Conservation (phyloP, 2,888 invertebrate species). For the Corythucha ciliata region DNA sequence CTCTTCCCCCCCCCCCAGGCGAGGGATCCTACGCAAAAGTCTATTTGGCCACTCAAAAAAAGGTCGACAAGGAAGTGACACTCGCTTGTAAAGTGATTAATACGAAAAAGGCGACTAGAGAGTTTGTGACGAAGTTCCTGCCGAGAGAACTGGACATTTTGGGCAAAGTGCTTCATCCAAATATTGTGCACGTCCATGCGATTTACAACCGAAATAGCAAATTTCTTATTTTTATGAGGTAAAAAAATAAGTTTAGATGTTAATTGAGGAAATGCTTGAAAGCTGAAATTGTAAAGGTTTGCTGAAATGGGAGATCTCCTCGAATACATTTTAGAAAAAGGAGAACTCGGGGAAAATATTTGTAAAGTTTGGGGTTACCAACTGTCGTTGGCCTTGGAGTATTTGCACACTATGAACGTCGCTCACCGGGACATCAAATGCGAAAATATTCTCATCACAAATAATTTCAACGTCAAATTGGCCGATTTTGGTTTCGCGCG, state of each 20-base stretch:
- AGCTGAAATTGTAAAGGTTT: conserved; percentile 33
- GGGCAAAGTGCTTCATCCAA: conserved; percentile 64
- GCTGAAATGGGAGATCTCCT: conserved; percentile 72
- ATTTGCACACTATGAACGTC: conserved; percentile 62
- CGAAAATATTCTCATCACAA: conserved; percentile 65
- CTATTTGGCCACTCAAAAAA: conserved; percentile 18
- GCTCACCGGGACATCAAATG: conserved; percentile 76
- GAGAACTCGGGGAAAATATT: conserved; percentile 57
- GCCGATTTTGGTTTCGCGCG: conserved; percentile 74
- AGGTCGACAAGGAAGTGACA: conserved; percentile 7
- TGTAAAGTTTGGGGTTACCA: conserved; percentile 62
- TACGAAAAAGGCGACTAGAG: conserved; percentile 59
- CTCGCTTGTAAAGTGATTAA: conserved; percentile 66
- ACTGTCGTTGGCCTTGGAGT: conserved; percentile 56
- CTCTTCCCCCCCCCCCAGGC: conserved; percentile 9
- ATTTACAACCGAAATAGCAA: conserved; percentile 60
- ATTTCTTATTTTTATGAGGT: conserved; percentile 67
- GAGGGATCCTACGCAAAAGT: conserved; percentile 28
- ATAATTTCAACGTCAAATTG: conserved; percentile 65
- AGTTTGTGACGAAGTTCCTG: conserved; percentile 70
- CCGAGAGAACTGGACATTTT: conserved; percentile 73
- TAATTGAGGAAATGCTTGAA: background rate
- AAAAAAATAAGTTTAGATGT: conserved; percentile 30
- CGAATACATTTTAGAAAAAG: conserved; percentile 59
- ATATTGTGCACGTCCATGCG: conserved; percentile 66